Evolutionary conservation across 2,113 vertebrate genomes (phyloP).

Genomic region (Taurulus bubalis): DNA sequence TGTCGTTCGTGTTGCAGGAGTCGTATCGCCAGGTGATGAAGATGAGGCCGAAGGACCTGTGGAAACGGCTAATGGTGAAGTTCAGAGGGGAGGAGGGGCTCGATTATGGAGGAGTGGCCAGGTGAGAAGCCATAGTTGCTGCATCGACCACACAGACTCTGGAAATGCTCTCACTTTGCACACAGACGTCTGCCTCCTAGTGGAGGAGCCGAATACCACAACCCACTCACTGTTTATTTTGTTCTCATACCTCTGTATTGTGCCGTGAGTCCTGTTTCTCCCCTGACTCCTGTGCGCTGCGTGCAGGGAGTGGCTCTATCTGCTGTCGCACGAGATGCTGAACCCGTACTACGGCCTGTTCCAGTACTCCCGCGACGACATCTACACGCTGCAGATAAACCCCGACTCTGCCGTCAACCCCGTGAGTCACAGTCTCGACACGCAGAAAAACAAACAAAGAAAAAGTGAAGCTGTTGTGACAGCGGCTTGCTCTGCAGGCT

Average conservation of each 20-base stretch:
- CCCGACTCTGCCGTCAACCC: constrained; percentile 98
- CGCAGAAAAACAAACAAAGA: not conserved
- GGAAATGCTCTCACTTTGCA: not conserved
- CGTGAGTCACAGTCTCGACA: constrained; percentile 76
- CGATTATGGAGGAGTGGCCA: constrained; percentile 98
- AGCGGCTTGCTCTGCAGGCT: no score
- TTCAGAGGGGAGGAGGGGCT: constrained; percentile 98
- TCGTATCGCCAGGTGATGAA: constrained; percentile 99
- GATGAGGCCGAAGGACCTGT: constrained; percentile 99
- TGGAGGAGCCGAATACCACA: constrained; percentile 32
- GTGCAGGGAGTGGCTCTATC: constrained; percentile 96
- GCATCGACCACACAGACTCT: not conserved
- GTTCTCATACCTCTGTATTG: not conserved
- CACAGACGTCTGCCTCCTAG: constrained; percentile 39
- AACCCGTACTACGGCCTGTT: constrained; percentile 99
- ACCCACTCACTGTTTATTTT: not conserved
- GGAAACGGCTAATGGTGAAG: constrained; percentile 99
- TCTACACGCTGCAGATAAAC: constrained; percentile 98
- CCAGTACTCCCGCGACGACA: constrained; percentile 98
- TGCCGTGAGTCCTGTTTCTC: not conserved
- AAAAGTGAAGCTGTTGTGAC: no score
- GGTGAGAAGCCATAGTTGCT: constrained; percentile 80
- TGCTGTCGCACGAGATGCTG: constrained; percentile 99
- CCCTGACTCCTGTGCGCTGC: not conserved
- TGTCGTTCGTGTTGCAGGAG: constrained; percentile 83